These are phyloP conservation scores for Malacoctenus gilli DNA, from an alignment of 2,797 vertebrate species.

Conservation along the genomic window DNA sequence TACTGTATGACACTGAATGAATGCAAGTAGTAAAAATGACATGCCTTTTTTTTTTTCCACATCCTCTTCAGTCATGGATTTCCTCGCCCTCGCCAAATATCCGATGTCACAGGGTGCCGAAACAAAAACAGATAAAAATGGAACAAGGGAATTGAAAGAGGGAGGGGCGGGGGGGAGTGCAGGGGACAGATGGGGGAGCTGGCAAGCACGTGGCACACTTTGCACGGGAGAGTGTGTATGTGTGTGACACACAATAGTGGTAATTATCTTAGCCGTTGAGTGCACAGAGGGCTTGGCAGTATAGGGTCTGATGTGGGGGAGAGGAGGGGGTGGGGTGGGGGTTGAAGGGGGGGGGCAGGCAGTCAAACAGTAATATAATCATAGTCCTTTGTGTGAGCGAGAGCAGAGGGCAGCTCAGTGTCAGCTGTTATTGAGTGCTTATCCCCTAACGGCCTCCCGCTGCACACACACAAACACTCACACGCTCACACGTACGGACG, in stretches of 20 bases:
- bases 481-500: constrained; percentile 56
- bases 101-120: constrained; percentile 46
- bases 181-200: constrained; percentile 75
- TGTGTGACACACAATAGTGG: constrained; percentile 80
- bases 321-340: constrained; percentile 35
- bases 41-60: constrained; percentile 37
- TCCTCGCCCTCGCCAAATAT: constrained; percentile 29
- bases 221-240: constrained; percentile 63
- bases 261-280: constrained; percentile 83
- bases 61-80: constrained; percentile 28
- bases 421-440: constrained; percentile 87
- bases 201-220: constrained; percentile 73
- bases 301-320: constrained; percentile 62
- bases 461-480: constrained; percentile 62
- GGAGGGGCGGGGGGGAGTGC: constrained; percentile 20
- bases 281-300: constrained; percentile 76
- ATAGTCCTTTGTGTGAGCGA: constrained; percentile 83
- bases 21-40: constrained; percentile 32
- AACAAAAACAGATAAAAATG: constrained; percentile 57
- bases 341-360: constrained; percentile 57
- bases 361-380: constrained; percentile 87
- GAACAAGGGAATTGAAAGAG: constrained; percentile 36
- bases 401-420: constrained; percentile 83
- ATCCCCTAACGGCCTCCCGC: constrained; percentile 76
- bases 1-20: constrained; percentile 15